phyloP scores from a whole-genome alignment of 2,113 vertebrate genomes.

The Galbula dea region DNA sequence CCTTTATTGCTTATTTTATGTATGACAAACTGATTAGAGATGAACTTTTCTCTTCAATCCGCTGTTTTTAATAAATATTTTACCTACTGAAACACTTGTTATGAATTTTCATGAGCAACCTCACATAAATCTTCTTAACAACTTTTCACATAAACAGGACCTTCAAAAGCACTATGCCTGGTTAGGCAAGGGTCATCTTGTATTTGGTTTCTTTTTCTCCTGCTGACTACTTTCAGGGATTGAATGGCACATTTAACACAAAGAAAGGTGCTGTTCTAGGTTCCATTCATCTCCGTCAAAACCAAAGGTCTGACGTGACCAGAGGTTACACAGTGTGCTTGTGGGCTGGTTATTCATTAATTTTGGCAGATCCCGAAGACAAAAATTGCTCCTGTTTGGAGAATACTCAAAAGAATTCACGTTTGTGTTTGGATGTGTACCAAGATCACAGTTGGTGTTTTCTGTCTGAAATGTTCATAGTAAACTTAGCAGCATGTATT shows the following conservation, averaged over 20 bases:
- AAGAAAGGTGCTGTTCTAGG: constrained; percentile 14
- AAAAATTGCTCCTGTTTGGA: constrained; percentile 9
- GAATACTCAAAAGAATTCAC: constrained; percentile 39
- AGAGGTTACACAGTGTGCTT: not conserved
- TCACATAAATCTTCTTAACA: not conserved
- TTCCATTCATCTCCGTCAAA: not conserved
- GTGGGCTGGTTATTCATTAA: not conserved
- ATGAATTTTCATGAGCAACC: constrained; percentile 17
- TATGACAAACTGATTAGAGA: not conserved
- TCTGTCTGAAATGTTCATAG: constrained; percentile 26
- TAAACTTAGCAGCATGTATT: constrained; percentile 24
- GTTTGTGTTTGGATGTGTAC: constrained; percentile 51
- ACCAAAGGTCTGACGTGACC: not conserved
- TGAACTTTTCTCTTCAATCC: not conserved
- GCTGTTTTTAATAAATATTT: not conserved
- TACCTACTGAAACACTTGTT: not conserved
- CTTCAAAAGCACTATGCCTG: not conserved
- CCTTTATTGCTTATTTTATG: not conserved
- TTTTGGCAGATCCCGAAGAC: not conserved
- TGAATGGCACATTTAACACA: not conserved
- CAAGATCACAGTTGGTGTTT: constrained; percentile 57
- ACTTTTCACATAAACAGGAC: not conserved
- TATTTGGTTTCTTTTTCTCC: constrained; percentile 30
- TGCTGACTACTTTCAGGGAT: not conserved
- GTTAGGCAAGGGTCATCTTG: not conserved